These are phyloP conservation scores for Polydrusus cervinus DNA, from an alignment of 2,888 invertebrate genomes.

Conservation along the genomic window DNA sequence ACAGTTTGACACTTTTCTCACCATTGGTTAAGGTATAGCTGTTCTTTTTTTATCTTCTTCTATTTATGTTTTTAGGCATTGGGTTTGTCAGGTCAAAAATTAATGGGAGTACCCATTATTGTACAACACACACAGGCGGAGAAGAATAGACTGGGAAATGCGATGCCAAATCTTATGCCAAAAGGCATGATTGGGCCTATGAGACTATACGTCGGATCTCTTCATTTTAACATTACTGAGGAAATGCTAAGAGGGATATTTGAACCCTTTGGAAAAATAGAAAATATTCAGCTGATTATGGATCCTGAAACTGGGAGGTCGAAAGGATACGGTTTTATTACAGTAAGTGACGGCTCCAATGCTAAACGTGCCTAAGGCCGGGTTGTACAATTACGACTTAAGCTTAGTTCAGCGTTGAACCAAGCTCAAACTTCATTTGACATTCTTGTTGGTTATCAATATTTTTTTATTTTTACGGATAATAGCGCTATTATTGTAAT, in stretches of 20 bases:
- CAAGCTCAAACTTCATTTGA: no score
- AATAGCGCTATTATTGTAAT: no score
- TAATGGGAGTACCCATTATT: conserved; percentile 96
- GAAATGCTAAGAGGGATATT: conserved; percentile 99
- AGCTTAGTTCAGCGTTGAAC: no score
- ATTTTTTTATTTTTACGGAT: no score
- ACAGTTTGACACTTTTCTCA: no score
- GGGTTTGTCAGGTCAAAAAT: conserved; percentile 95
- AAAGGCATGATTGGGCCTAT: conserved; percentile 95
- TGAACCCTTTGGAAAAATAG: conserved; percentile 98
- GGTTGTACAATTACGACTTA: no score
- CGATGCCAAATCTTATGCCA: conserved; percentile 88
- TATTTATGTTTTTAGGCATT: conserved; percentile 80
- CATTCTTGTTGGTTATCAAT: no score
- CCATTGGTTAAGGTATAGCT: no score
- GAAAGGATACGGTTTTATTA: conserved; percentile 98
- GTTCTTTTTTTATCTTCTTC: no score
- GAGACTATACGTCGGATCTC: conserved; percentile 96
- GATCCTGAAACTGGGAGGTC: conserved; percentile 96
- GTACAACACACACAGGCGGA: conserved; percentile 98
- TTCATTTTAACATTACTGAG: conserved; percentile 99
- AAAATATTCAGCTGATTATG: conserved; percentile 95
- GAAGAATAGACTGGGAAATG: conserved; percentile 93
- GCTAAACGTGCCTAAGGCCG: no score
- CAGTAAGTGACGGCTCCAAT: conserved; percentile 85